Conservation (phyloP, 2,797 vertebrate species). For the Triplophysa yarkandensis region DNA sequence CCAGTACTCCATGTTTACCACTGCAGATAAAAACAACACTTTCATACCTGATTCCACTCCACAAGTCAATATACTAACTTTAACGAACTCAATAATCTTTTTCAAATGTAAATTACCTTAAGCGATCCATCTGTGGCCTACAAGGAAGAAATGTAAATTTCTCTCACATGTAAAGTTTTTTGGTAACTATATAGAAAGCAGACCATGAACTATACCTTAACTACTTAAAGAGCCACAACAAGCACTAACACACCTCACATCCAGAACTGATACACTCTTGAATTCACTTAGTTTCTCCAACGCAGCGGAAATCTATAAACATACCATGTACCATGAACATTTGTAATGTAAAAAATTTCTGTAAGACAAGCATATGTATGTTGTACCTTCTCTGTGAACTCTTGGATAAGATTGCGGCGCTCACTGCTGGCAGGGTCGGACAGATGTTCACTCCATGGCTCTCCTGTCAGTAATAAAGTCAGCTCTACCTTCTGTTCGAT, state of each 20-base stretch:
- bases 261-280: constrained; percentile 79
- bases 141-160: constrained; percentile 47
- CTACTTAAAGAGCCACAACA: background rate
- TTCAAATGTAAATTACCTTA: constrained; percentile 74
- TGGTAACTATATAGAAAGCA: background rate
- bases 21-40: constrained; percentile 58
- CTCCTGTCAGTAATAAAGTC: constrained; percentile 79
- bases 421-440: constrained; percentile 71
- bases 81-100: background rate
- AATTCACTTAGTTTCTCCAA: constrained; percentile 86
- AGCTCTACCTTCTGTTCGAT: constrained; percentile 86
- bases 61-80: constrained; percentile 29
- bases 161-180: background rate
- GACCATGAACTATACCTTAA: background rate
- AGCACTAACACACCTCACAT: constrained; percentile 83
- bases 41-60: constrained; percentile 16
- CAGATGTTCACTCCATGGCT: constrained; percentile 78
- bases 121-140: constrained; percentile 78
- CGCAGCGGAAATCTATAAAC: constrained; percentile 82
- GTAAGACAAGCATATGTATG: background rate
- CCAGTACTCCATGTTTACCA: constrained; percentile 73
- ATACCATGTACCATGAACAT: background rate
- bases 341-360: background rate
- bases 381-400: constrained; percentile 82
- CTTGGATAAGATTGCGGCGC: constrained; percentile 74